These are phyloP conservation scores for Malurus splendens DNA, from an alignment of 2,797 vertebrate species.

Conservation along the genomic window DNA sequence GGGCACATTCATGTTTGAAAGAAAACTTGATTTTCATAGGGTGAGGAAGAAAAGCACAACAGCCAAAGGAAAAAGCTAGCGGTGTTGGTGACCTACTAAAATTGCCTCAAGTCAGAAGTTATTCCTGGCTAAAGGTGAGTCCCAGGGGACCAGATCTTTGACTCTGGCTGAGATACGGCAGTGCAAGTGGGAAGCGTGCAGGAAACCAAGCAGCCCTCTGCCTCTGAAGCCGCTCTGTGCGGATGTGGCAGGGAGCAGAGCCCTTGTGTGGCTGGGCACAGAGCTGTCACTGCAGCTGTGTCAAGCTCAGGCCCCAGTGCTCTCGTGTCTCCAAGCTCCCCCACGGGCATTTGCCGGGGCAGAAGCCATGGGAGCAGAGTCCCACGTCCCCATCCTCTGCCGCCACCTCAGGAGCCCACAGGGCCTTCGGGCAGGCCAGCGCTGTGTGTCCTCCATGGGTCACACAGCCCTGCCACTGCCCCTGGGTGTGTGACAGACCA, in stretches of 20 bases:
- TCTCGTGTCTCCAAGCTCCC: rapidly evolving
- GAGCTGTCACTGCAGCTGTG: rapidly evolving
- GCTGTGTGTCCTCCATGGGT: rapidly evolving
- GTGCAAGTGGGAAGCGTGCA: rapidly evolving
- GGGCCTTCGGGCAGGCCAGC: rapidly evolving
- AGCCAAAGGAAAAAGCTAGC: not conserved
- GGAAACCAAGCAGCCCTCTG: not conserved
- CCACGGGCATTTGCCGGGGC: rapidly evolving
- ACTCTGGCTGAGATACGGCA: not conserved
- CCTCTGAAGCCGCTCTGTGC: not conserved
- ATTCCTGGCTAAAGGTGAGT: slow-evolving; percentile 8
- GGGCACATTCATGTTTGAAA: slow-evolving; percentile 41
- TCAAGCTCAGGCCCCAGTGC: rapidly evolving
- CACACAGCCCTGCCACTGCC: not conserved
- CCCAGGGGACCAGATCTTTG: not conserved
- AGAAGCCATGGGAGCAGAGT: not conserved
- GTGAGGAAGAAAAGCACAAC: not conserved
- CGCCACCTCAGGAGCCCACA: not conserved
- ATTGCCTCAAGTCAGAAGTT: slow-evolving; percentile 3
- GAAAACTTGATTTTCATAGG: slow-evolving; percentile 21
- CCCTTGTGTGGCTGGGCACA: rapidly evolving
- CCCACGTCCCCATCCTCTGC: rapidly evolving
- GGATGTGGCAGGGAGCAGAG: not conserved
- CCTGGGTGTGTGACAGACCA: rapidly evolving
- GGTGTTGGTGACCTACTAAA: not conserved